Evolutionary conservation across 1,140 invertebrate genomes (phyloP), one percentile per base, ranked within the genome.

Genomic region (Sogatella furcifera): DNA sequence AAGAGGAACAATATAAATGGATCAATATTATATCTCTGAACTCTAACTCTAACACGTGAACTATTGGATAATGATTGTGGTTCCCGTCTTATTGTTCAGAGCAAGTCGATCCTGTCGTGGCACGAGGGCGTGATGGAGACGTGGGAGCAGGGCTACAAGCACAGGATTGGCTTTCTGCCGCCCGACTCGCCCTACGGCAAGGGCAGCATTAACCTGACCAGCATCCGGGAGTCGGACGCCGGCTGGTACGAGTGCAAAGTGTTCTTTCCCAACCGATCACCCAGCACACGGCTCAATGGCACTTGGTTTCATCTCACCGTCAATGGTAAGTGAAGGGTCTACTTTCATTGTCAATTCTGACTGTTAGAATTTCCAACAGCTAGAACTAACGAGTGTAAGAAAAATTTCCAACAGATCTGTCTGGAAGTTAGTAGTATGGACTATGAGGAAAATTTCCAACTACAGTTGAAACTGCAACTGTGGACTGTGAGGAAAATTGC

Each of bases 221-320:
- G 86, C 52, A 90, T 96, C 64, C 79, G 87, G 60, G 90, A 94
- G 71, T 83, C 85, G 41, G 92, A 96, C 74, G 84, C 87, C 65
- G 93, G 92, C 55, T 92, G 90, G 84, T 97, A 93, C 74, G 89
- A 93, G 73, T 97, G 93, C 73, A 82, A 82, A 68, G 84, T 95
- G 13, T 82, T 86, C 64, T 94, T 94, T 72, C 88, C 93, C 28
- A 93, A 94, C 71, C 81, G 92, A 61, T 84, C 87, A 34, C 91
- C 90, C 5, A 84, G 80, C 65, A 82, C 83, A 4, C 78, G 86
- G 41, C 87, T 90, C 68, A 95, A 95, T 75, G 90, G 91, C 14
- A 94, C 91, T 10, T 92, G 88, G 84, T 90, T 90, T 66, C 84
- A 89, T 69, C 81, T 95, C 10, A 81, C 85, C 34, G 90, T 95